These are phyloP conservation scores for Psylliodes chrysocephalus DNA, from an alignment of 2,888 invertebrate species.

Conservation along the genomic window DNA sequence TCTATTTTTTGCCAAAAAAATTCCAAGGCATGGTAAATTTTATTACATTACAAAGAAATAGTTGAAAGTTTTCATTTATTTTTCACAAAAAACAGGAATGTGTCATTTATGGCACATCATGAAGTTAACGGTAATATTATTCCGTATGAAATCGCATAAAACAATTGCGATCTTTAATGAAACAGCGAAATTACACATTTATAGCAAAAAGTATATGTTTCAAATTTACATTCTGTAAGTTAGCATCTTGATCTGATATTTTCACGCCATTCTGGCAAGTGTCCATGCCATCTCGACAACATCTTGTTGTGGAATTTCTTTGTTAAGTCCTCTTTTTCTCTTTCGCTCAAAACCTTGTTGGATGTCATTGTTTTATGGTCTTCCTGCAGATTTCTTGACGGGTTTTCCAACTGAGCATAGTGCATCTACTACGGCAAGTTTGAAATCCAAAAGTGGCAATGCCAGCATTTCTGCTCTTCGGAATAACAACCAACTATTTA, in stretches of 20 bases:
- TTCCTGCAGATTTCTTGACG: conserved; percentile 21
- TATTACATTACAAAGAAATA: conserved; percentile 3
- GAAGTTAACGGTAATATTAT: conserved; percentile 6
- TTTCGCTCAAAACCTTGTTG: not conserved
- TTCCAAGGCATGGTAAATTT: too few relatives aligned
- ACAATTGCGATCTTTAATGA: conserved; percentile 34
- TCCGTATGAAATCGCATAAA: conserved; percentile 28
- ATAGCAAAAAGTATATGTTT: conserved; percentile 25
- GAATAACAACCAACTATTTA: conserved; percentile 1
- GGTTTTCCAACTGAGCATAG: conserved; percentile 14
- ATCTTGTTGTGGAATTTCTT: conserved; percentile 27
- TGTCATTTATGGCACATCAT: not conserved
- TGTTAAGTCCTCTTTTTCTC: conserved; percentile 12
- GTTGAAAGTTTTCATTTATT: too few relatives aligned
- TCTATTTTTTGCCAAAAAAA: too few relatives aligned
- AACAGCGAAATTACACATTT: conserved; percentile 29
- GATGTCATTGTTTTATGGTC: conserved; percentile 1
- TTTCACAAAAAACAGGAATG: too few relatives aligned
- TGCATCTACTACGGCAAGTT: conserved; percentile 19
- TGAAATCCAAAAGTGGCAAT: conserved; percentile 13
- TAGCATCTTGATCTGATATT: conserved; percentile 22
- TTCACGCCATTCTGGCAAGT: conserved; percentile 29
- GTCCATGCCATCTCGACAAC: conserved; percentile 16
- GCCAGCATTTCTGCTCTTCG: conserved; percentile 7
- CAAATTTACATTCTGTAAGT: conserved; percentile 25